Base-by-base conservation (phyloP, 92 coral and sea anemone species). In the Virgularia gustaviana region DNA sequence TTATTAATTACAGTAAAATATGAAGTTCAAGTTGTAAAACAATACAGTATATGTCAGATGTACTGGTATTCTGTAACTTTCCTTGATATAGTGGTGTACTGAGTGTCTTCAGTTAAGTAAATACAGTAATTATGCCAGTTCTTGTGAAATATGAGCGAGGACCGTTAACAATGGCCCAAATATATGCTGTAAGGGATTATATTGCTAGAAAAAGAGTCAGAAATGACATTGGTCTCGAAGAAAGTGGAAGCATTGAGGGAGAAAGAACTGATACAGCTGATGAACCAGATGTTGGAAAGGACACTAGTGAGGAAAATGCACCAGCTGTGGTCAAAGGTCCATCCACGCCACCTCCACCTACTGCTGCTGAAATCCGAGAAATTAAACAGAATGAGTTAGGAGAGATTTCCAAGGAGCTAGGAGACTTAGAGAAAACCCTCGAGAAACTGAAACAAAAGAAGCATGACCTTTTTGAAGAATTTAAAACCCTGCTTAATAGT, bases 401-500 rank as follows among this genome's bases (percentile, higher is more conserved):
- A 34, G 92, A 85, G 66, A 88, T 92, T 0, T 78, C 82, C 19
- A 60, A 79, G 60, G 80, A 87, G 51, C 83, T 92, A 19, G 80
- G 65, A 13, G 83, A 83, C 41, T 88, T 86, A 11, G 96, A 92
- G 71, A 42, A 52, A 19, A 89, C 82, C 52, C 67, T 92, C 41
- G 83, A 70, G 30, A 68, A 79, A 13, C 56, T 92, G 19, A 92
- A 84, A 59, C 70, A 87, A 62, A 90, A 92, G 79, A 92, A 92
- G 60, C 98, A 87, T 51, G 83, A 85, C 49, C 71, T 92, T 44
- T 92, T 92, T 75, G 87, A 83, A 57, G 94, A 89, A 57, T 57
- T 89, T 70, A 91, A 91, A 77, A 89, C 84, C 51, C 88, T 88
- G 19, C 20, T 64, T 39, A 22, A 42, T 22, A 64, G 58, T 66